Conservation (phyloP, 2,113 vertebrate species). For the Vireo altiloquus region DNA sequence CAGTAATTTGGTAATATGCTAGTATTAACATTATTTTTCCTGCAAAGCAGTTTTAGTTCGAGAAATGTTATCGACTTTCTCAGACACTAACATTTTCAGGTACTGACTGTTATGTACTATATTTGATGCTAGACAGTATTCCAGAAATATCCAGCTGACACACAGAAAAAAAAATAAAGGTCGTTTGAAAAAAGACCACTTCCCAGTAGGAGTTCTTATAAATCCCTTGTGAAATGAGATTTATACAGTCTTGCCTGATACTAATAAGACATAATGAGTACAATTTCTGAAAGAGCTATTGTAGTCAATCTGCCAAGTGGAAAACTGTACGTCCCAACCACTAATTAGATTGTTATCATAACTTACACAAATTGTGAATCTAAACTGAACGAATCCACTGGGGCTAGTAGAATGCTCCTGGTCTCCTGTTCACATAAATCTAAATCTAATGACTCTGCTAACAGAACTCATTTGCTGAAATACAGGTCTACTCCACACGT, state of each 20-base stretch:
- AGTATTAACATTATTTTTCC: neutral
- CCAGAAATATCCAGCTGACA: neutral
- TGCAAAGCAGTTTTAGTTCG: neutral
- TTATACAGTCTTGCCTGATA: constrained; percentile 35
- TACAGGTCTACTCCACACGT: neutral
- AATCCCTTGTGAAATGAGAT: constrained; percentile 11
- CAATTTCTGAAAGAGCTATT: constrained; percentile 38
- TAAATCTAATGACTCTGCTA: neutral
- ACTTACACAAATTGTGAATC: constrained; percentile 29
- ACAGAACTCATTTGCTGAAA: neutral
- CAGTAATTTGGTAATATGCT: neutral
- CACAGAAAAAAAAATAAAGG: neutral
- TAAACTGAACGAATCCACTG: constrained; percentile 13
- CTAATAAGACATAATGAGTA: constrained; percentile 43
- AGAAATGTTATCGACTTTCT: neutral
- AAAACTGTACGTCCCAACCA: constrained; percentile 8
- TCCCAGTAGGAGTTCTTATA: constrained; percentile 8
- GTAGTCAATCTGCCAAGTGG: constrained; percentile 34
- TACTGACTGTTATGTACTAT: neutral
- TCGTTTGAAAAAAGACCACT: constrained; percentile 5
- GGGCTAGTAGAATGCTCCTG: constrained; percentile 8
- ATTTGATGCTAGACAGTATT: neutral
- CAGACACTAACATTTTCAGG: neutral
- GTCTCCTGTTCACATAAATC: constrained; percentile 39
- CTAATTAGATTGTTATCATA: constrained; percentile 46